Evolutionary conservation across 2,888 invertebrate species (phyloP).

Genomic region (Embidobia sp.): DNA sequence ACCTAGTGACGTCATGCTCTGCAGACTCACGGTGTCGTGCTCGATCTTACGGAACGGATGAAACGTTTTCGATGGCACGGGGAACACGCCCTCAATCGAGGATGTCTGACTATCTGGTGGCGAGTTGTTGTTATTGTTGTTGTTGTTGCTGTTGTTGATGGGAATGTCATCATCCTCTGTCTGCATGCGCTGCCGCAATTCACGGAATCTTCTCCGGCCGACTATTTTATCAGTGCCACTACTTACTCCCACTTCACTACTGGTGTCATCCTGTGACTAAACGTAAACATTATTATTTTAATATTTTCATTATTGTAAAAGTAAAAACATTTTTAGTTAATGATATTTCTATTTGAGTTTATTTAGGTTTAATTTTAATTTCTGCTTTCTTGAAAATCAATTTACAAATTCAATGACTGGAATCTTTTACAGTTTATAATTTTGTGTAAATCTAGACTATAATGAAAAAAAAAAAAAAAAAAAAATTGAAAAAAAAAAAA

Average conservation of each 20-base stretch:
- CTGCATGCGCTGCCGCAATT: constrained; percentile 92
- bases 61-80: constrained; percentile 84
- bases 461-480: too few species aligned
- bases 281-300: too few species aligned
- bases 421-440: too few species aligned
- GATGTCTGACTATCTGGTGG: constrained; percentile 90
- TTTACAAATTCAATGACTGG: too few species aligned
- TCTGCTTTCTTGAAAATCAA: too few species aligned
- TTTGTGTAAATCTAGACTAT: too few species aligned
- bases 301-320: too few species aligned
- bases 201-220: constrained; percentile 90
- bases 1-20: constrained; percentile 94
- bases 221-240: constrained; percentile 74
- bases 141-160: constrained; percentile 58
- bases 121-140: constrained; percentile 83
- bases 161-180: constrained; percentile 91
- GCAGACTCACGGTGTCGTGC: constrained; percentile 92
- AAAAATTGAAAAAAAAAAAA: too few species aligned
- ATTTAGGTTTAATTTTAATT: too few species aligned
- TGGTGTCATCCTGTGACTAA: constrained; percentile 81
- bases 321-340: too few species aligned
- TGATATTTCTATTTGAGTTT: too few species aligned
- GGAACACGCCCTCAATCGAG: constrained; percentile 90
- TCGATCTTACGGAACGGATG: constrained; percentile 94
- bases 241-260: constrained; percentile 67